Conservation (phyloP, 2,888 invertebrate species). For the Macaria notata region DNA sequence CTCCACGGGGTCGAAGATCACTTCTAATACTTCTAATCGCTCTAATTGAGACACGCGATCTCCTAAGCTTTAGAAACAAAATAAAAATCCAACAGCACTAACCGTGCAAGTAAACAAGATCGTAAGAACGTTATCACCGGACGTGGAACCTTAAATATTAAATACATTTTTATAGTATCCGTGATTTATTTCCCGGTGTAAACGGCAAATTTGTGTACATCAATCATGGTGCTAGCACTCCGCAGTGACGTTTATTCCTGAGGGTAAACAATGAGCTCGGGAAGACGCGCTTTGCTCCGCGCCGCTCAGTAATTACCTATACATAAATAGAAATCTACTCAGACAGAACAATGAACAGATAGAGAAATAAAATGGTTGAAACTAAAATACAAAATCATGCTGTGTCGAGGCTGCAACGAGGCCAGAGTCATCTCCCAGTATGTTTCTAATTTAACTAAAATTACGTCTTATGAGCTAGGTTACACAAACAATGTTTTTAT, state of each 20-base stretch:
- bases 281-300: conserved; percentile 2
- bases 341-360: conserved; percentile 30
- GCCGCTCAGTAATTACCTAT: conserved; percentile 19
- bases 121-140: conserved; percentile 20
- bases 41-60: conserved; percentile 38
- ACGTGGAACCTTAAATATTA: conserved; percentile 16
- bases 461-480: too few species aligned
- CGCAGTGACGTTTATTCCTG: conserved; percentile 32
- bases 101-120: conserved; percentile 22
- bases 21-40: conserved; percentile 36
- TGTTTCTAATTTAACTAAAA: too few species aligned
- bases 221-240: conserved; percentile 30
- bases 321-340: conserved; percentile 26
- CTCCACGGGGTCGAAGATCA: conserved; percentile 35
- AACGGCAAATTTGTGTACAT: conserved; percentile 23
- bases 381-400: too few species aligned
- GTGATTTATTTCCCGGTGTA: conserved; percentile 25
- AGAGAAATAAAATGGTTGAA: conserved; percentile 22
- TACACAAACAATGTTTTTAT: too few species aligned
- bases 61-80: conserved; percentile 2
- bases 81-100: background rate
- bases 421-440: too few species aligned
- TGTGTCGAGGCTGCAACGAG: too few species aligned
- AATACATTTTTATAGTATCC: conserved; percentile 18
- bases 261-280: conserved; percentile 24